Base-by-base conservation (phyloP, 2,797 vertebrate species). In the Ceryle rudis region DNA sequence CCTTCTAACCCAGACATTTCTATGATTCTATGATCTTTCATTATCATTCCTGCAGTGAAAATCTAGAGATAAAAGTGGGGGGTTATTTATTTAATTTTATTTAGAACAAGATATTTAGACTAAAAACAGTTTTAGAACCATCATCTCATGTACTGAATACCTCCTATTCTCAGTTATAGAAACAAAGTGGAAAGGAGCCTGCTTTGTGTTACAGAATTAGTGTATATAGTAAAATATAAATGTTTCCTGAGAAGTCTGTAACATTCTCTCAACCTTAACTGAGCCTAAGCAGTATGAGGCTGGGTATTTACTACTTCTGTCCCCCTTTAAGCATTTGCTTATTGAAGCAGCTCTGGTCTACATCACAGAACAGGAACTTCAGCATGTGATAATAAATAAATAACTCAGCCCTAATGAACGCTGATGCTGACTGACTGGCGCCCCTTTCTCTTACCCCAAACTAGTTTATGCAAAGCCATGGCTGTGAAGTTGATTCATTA, bases 281-380 rank as follows among this genome's bases (percentile, higher is more conserved):
- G 64, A 66, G 35, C 35, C 71, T 10, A 66, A 51, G 51, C 41
- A 31, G 69, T 5, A 28, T 49, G 62, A 62, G 42, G 6, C 39
- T 29, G 29, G 12, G 46, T 62, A n/a, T 95, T 93, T 87, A 77
- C 91, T 73, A 8, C 49, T 70, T 85, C 87, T 90, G 67, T 89
- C 64, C 81, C 77, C 51, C 47, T 80, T 47, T 33, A 75, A 94
- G 61, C 80, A 78, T 89, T 82, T 91, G 94, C 79, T 71, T 65
- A 19, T 57, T 72, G 73, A 62, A 90, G 41, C 69, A 81, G 89
- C 93, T 89, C 95, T 95, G 94, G 52, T 86, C 91, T 90, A 16
- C 95, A 95, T 97, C 96, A 97, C 95, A 98, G 96, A 55, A 31
- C 79, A 87, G 86, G 44, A 80, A 39, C 65, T 64, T 29, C 1